Evolutionary conservation across 2,888 invertebrate species (phyloP).

Genomic region (Barypeithes pellucidus): DNA sequence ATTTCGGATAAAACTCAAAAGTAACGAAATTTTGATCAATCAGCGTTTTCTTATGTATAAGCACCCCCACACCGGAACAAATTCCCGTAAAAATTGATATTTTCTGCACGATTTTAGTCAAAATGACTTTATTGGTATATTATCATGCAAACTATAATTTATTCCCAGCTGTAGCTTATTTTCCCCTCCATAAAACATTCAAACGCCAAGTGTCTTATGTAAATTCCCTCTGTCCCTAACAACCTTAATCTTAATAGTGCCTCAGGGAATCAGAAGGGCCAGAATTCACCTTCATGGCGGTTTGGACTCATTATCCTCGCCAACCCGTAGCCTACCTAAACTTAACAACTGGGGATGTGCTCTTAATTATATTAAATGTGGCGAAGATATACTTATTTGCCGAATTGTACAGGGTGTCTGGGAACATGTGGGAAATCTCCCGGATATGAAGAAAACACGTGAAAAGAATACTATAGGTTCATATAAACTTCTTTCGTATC

Average conservation of each 20-base stretch:
- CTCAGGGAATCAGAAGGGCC: conserved; percentile 41
- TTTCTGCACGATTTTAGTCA: too few species aligned
- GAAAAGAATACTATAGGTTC: too few species aligned
- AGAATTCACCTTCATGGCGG: conserved; percentile 35
- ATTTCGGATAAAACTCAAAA: too few species aligned
- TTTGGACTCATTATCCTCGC: conserved; percentile 42
- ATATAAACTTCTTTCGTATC: too few species aligned
- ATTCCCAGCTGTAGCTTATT: conserved; percentile 33
- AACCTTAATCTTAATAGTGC: conserved; percentile 54
- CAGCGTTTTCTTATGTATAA: too few species aligned
- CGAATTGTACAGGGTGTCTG: too few species aligned
- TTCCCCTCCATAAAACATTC: conserved; percentile 36
- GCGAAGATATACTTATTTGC: conserved; percentile 3
- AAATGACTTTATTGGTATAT: neutral
- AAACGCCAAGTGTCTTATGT: conserved; percentile 37
- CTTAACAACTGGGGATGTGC: conserved; percentile 23
- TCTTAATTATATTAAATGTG: conserved; percentile 24
- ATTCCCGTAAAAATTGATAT: too few species aligned
- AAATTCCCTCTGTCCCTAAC: conserved; percentile 41
- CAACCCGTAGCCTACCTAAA: conserved; percentile 31
- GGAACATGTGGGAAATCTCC: too few species aligned
- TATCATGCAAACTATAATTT: neutral
- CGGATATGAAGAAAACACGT: too few species aligned
- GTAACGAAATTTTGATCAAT: too few species aligned
- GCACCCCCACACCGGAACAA: too few species aligned